These are phyloP conservation scores for Lagocephalus sceleratus DNA, from an alignment of 2,797 vertebrate genomes.

Conservation along the genomic window DNA sequence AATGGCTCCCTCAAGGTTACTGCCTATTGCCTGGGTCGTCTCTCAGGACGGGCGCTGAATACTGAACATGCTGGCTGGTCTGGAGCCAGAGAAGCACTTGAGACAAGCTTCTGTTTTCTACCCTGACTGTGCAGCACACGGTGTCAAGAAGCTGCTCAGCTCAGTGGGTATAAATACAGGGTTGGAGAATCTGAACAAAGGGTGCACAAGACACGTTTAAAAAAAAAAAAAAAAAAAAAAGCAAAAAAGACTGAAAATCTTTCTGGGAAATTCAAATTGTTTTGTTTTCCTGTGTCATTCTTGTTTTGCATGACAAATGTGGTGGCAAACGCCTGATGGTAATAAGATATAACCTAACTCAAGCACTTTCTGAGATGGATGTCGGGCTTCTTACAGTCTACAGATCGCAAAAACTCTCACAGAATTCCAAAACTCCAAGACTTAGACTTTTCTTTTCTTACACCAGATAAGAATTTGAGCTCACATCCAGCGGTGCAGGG, in stretches of 20 bases:
- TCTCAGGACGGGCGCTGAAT: constrained; percentile 37
- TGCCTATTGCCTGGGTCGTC: constrained; percentile 24
- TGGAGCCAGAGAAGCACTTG: constrained; percentile 32
- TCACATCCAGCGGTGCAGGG: constrained; percentile 23
- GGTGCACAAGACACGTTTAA: not conserved
- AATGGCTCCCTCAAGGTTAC: constrained; percentile 53
- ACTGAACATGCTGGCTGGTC: constrained; percentile 38
- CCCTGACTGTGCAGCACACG: constrained; percentile 8
- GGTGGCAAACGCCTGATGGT: too few relatives aligned
- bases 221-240: constrained; percentile 19
- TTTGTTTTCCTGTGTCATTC: too few relatives aligned
- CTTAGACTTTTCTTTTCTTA: not conserved
- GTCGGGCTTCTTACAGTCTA: too few relatives aligned
- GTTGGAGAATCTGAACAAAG: not conserved
- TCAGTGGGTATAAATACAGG: not conserved
- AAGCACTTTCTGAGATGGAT: too few relatives aligned
- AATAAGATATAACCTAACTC: too few relatives aligned
- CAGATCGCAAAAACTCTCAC: too few relatives aligned
- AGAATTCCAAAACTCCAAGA: not conserved
- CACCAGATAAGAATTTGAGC: constrained; percentile 19
- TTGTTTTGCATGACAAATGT: too few relatives aligned
- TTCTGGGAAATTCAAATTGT: too few relatives aligned
- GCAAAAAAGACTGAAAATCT: constrained; percentile 4
- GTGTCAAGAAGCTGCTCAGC: not conserved
- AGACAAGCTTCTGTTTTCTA: constrained; percentile 29